Evolutionary conservation across 2,797 vertebrate genomes (phyloP), one percentile per base, ranked within the genome.

Genomic region (Tiaroga cobitis): DNA sequence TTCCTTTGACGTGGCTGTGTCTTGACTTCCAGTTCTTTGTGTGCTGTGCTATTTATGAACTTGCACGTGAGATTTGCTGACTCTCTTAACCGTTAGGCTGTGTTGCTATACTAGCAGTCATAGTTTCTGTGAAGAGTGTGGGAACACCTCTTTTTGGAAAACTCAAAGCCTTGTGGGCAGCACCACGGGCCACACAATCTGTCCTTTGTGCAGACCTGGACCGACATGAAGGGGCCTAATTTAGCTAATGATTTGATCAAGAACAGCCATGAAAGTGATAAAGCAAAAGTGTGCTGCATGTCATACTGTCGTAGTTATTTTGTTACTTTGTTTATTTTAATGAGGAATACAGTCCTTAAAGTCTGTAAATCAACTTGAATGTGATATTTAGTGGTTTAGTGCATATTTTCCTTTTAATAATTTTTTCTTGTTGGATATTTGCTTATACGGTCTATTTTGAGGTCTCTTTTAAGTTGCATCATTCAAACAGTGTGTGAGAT

Each of bases 231-330:
- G 79, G 76, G 76, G 70, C 80, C 70, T 88, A 85, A 89, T 89
- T 86, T 86, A 88, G 87, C 78, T 88, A 84, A 87, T 90, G 81
- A 86, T 89, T 75, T 68, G 76, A 89, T 86, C 80, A 88, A 82
- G 21, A 68, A 82, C 76, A 80, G 85, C 68, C 32, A 85, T 84
- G 74, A 82, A 87, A 86, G 81, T 74, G 78, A 89, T 86, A 56
- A 68, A 65, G 56, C 61, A 43, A 56, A 83, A 56, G 59, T 39
- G 69, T 68, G 46, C 9, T 73, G 76, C 15, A 15, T 46, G 15
- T 39, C 19, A 29, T 37, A 19, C 49, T 26, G 18, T 61, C 19
- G 0, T 32, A 59, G 49, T 43, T 72, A 46, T 32, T 70, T 56
- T 56, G 68, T 56, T 26, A 32, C 34, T 75, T 77, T 65, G 26